Base-by-base conservation (phyloP, 2,797 vertebrate genomes). In the Todus mexicanus region DNA sequence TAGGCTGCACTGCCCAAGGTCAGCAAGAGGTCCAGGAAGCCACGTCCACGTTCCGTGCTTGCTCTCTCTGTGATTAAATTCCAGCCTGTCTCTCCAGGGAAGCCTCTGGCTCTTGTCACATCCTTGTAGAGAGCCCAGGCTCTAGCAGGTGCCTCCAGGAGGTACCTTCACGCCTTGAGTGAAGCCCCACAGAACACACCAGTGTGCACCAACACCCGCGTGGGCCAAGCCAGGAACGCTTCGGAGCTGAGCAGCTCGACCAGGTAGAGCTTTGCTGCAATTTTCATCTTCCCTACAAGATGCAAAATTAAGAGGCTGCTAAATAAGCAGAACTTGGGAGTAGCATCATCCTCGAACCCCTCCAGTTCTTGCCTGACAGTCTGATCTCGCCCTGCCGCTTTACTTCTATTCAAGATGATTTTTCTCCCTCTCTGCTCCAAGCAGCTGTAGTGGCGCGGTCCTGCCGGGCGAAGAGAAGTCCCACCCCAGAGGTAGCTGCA, bases 31-130 rank as follows among this genome's bases (percentile, higher is more conserved):
- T 77, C 61, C 40, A 22, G 59, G 82, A n/a, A 81, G 61, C 57
- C 5, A 1, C 5, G 0, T 31, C 77, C 68, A 50, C 0, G 0
- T 37, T 60, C 71, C 0, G 0, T 16, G 60, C 71, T 76, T 4
- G 31, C 40, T 4, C 23, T 84, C 76, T 47, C 51, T 73, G 42
- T 2, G 22, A 27, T 89, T 90, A 48, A 8, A 47, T 74, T 50
- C 93, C 9, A 12, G 42, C 17, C 40, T 22, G 10, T 21, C 43
- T 43, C 17, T 9, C 79, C 5, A 21, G 40, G 48, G 51, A 59
- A 90, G 87, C 83, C 92, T 90, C 71, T 84, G 90, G 74, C 86
- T 71, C 83, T 38, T 54, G 80, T 57, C 91, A 73, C 74, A 76
- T 26, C 48, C 48, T 35, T 11, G 57, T 5, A 43, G 12, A 83